These are phyloP conservation scores for Trimorus sp. DNA, from an alignment of 2,888 invertebrate species.

Conservation along the genomic window DNA sequence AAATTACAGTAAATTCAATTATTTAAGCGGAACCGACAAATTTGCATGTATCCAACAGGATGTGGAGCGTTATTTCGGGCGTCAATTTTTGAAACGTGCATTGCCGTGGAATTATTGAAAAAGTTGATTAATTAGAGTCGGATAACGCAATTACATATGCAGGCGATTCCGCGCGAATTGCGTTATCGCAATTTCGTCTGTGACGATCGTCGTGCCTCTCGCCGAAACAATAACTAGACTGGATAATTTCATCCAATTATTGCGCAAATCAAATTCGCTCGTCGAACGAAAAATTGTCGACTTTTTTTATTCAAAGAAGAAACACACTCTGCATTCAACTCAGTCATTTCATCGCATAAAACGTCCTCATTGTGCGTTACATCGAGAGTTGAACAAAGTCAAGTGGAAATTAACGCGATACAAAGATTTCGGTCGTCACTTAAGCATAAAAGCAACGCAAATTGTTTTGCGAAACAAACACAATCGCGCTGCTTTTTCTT, in stretches of 20 bases:
- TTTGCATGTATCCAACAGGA: too few relatives aligned
- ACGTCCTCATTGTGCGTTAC: too few relatives aligned
- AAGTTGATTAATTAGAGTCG: neutral
- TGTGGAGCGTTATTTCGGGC: too few relatives aligned
- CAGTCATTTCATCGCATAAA: too few relatives aligned
- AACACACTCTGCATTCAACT: constrained; percentile 3
- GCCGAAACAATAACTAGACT: constrained; percentile 13
- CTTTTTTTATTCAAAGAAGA: constrained; percentile 24
- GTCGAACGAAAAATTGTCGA: neutral
- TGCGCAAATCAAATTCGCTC: constrained; percentile 14
- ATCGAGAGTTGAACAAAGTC: too few relatives aligned
- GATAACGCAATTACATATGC: constrained; percentile 17
- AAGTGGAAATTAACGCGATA: too few relatives aligned
- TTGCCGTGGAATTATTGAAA: neutral
- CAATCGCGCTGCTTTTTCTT: constrained; percentile 1
- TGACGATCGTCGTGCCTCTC: constrained; percentile 3
- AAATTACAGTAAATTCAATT: too few relatives aligned
- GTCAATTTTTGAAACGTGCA: too few relatives aligned
- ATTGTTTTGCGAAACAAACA: constrained; percentile 14
- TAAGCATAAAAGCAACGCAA: too few relatives aligned
- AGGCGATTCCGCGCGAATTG: constrained; percentile 1
- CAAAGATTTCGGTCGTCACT: too few relatives aligned
- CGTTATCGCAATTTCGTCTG: constrained; percentile 13
- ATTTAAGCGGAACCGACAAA: too few relatives aligned
- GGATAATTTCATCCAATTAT: constrained; percentile 25